Evolutionary conservation across 2,888 invertebrate genomes (phyloP), one percentile per base, ranked within the genome.

Genomic region (Copidosoma aretas): DNA sequence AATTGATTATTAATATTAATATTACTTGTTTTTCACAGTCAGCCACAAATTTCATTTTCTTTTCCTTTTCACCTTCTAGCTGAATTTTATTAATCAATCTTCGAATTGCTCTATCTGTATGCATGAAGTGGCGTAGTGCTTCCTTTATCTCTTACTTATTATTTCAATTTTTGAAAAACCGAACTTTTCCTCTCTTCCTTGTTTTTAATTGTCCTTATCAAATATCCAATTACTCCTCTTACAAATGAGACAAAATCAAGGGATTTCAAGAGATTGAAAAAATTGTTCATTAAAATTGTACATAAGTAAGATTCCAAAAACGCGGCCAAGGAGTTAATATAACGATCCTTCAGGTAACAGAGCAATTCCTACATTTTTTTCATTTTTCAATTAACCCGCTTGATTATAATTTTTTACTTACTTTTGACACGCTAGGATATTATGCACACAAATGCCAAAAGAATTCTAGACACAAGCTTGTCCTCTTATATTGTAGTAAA

Each of bases 21-120:
- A 70, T 72, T 68, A 59, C 64, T 70, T 32, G 32, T 32, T 67
- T 75, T 74, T 77, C 73, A 75, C 77, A 76, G 74, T 77, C 78
- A 76, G 76, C 77, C 77, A 75, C 76, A 76, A 76, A 70, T 70
- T 73, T 66, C 68, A 73, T 57, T 64, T 51, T 51, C 22, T 54
- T 39, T 22, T 22, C 10, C 19, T 58, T 25, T 58, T 60, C 22
- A 61, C 68, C 67, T 60, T 59, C 64, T 41, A 56, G 46, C 60
- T 64, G 60, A 57, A 46, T 43, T 72, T 49, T 25, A 5, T 51
- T 56, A 64, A 68, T 39, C 68, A 64, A 69, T 51, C 70, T 70
- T 66, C 60, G 72, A 65, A 70, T 72, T 68, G 68, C 65, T 72
- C 64, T 62, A 56, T 62, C 24, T 12, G 60, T 41, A 56, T 24